Base-by-base conservation (phyloP, 2,888 invertebrate species). In the Taphrorychus bicolor region DNA sequence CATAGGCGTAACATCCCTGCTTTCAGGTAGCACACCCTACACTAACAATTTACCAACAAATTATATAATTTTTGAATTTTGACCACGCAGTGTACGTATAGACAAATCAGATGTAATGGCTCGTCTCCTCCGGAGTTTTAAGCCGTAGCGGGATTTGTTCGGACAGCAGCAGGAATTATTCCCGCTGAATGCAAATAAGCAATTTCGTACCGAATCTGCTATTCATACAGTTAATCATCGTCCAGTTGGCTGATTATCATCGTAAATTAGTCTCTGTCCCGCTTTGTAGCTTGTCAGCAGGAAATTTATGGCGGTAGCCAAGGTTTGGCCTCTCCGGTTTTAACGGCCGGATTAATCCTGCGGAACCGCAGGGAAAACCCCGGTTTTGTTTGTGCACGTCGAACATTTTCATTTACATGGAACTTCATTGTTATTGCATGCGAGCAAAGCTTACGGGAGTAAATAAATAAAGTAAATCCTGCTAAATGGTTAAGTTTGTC, bases 171-270 rank as follows among this genome's bases (percentile, higher is more conserved):
- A 53, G 69, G 64, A 68, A 68, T 72, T 66, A 73, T 70, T 72
- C 63, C 63, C 65, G 70, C 70, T 72, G 73, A 71, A 76, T 77
- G 77, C 77, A 77, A 76, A 77, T 76, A 80, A 80, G 81, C 81
- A 82, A 82, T 82, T 82, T 82, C 81, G 76, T 77, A 78, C 75
- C 79, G 76, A 80, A 82, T 82, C 79, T 80, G 79, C 76, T 81
- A 82, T 82, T 81, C 82, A 82, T 82, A 80, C 80, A 81, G 81
- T 82, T 82, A 81, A 82, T 82, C 82, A 82, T 81, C 79, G 81
- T 81, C 81, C 82, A 79, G 81, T 81, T 80, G 77, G 79, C 81
- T 81, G 80, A 81, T 82, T 82, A 81, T 80, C 80, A 79, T 80
- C 79, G 81, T 80, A 81, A 81, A 82, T 82, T 81, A 80, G 78